Conservation (phyloP, 2,113 vertebrate genomes). For the Ameiurus melas region DNA sequence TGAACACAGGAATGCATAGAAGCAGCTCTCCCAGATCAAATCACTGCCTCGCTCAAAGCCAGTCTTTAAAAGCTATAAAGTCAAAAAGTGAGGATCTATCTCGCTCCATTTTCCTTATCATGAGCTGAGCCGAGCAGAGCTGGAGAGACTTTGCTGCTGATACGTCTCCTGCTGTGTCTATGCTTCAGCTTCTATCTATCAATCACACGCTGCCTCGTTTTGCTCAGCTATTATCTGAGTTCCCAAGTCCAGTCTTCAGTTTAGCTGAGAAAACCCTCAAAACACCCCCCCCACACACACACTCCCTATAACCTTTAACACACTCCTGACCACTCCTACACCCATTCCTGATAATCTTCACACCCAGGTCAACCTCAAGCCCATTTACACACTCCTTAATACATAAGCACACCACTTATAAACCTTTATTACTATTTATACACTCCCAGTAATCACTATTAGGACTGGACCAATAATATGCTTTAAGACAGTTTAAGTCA, state of each 20-base stretch:
- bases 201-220: not conserved
- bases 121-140: slow-evolving; percentile 23
- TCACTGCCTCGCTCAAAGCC: slow-evolving; percentile 9
- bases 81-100: slow-evolving; percentile 46
- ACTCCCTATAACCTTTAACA: not conserved
- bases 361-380: not conserved
- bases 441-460: not conserved
- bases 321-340: not conserved
- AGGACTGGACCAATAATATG: not conserved
- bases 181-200: slow-evolving; percentile 34
- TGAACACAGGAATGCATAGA: not conserved
- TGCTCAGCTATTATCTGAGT: slow-evolving; percentile 44
- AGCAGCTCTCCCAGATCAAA: slow-evolving; percentile 5
- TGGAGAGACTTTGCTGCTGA: slow-evolving; percentile 23
- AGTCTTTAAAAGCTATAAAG: slow-evolving; percentile 26
- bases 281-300: not conserved
- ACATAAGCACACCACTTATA: not conserved
- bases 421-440: not conserved
- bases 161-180: slow-evolving; percentile 15
- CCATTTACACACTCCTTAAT: not conserved
- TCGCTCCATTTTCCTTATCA: slow-evolving; percentile 38
- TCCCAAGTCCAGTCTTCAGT: slow-evolving; percentile 36
- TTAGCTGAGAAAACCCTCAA: not conserved
- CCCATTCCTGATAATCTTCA: not conserved
- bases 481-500: not conserved